Evolutionary conservation across 2,113 vertebrate species (phyloP), one percentile per base, ranked within the genome.

Genomic region (Crotalus viridis): DNA sequence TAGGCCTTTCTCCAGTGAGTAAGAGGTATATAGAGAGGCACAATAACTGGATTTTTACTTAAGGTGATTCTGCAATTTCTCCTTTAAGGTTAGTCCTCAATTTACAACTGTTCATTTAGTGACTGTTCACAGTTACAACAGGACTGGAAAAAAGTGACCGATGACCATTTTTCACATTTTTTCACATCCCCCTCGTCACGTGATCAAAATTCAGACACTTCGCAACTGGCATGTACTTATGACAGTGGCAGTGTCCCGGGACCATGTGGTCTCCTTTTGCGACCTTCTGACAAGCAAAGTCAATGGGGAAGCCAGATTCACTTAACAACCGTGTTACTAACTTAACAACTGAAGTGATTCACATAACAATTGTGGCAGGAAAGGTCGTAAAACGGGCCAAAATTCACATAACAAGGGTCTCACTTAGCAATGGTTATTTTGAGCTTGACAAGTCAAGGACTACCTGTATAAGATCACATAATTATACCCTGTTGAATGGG

Each of bases 21-120:
- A 59, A 93, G 96, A 98, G 98, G 98, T 99, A 96, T 92, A 33
- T 4, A 33, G 26, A 33, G 52, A 17, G n/a, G 10, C 46, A 87
- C 24, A 5, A 12, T 43, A 39, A 52, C 13, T 46, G 48, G 85
- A 87, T 28, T 87, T 28, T 52, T 87, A 28, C 48, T 48, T 28
- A 87, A 51, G 24, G 52, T 5, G 24, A 87, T 52, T 51, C 26
- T 51, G n/a, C 1, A 51, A 26, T 88, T 61, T 10, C 86, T 88
- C 52, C 54, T 48, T 52, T 28, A 28, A 26, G 10, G 26, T 10
- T 64, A 28, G 26, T 28, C 59, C 59, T 64, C 10, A 1, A 64
- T 10, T 64, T 64, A 28, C 59, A 28, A 28, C 10, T 28, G 3
- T 64, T 61, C 59, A 61, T 61, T 61, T 61, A 64, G 59, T 4